Base-by-base conservation (phyloP, 2,113 vertebrate genomes). In the Polypterus senegalus region DNA sequence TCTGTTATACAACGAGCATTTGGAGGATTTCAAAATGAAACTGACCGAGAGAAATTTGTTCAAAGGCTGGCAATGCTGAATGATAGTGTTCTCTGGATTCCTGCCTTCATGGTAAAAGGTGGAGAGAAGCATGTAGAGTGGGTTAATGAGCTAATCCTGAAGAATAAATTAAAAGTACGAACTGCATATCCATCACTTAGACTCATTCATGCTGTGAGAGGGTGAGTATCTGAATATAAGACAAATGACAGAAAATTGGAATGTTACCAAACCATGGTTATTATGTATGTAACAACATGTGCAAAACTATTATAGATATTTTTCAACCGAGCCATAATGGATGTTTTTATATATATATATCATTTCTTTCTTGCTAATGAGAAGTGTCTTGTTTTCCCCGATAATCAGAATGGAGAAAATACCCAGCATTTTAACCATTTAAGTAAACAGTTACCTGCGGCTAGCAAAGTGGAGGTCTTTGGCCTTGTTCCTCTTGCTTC, bases 61-160 rank as follows among this genome's bases (percentile, higher is more conserved):
- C 83, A 49, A 67, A 88, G 91, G 71, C 85, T 93, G 49, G 85
- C 79, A 51, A 81, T 87, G 83, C 85, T 93, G 77, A 92, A 91
- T 79, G 86, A 90, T 79, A 91, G 91, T 78, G 86, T 92, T 67
- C 87, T 93, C 67, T 93, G 91, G 91, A 92, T 93, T 67, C 91
- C 91, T 57, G 91, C 91, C 67, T 93, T 93, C 84, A 91, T 91
- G 90, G 90, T 90, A 73, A 93, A 93, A 85, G 88, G 89, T 6
- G 87, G 91, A 74, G 90, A 92, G 77, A 91, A 88, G 73, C 87
- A 92, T 55, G 88, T 93, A 73, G 87, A 91, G 52, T 86, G 81
- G 72, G 90, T 93, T 76, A 92, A 92, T 65, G 77, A 89, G 52
- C 82, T 93, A 76, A 90, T 92, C 77, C 83, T 93, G 68, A 87